Evolutionary conservation across 2,113 vertebrate genomes (phyloP).

Genomic region (Acinonyx jubatus): DNA sequence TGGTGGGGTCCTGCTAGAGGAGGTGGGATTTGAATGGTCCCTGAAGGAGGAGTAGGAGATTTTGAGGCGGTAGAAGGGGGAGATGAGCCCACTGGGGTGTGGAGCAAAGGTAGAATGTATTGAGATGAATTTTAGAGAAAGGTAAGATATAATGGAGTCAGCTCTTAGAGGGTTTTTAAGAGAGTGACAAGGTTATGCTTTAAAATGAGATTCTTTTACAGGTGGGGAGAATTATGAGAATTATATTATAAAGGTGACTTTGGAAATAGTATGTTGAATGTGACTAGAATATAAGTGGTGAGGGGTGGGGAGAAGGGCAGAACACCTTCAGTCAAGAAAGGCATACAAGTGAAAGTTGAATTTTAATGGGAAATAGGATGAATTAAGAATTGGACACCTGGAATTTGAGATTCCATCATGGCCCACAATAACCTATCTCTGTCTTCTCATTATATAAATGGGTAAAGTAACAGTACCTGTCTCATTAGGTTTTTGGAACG

Average conservation of each 20-base stretch:
- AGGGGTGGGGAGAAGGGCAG: background rate
- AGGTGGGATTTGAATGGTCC: background rate
- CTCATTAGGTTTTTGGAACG: background rate
- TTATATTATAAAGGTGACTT: background rate
- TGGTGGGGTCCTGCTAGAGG: background rate
- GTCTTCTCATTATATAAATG: constrained; percentile 23
- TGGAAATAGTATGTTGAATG: background rate
- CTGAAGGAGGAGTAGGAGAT: background rate
- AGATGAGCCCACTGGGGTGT: background rate
- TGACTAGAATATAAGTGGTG: background rate
- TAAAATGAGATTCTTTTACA: background rate
- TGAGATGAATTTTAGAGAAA: background rate
- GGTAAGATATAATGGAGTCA: background rate
- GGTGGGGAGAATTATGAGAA: background rate
- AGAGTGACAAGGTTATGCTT: background rate
- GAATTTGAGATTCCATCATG: background rate
- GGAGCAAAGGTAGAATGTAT: background rate
- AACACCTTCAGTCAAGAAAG: background rate
- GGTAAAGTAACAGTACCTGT: background rate
- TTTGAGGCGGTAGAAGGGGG: background rate
- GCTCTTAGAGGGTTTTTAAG: background rate
- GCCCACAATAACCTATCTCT: background rate
- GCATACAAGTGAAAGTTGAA: background rate
- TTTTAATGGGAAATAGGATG: constrained; percentile 33
- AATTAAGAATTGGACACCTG: background rate